A percentile compares a stretch with the other conserved stretches of the same genome.
Evolutionary conservation across 2,888 invertebrate genomes (phyloP).

Genomic region (Chrysodeixis includens): DNA sequence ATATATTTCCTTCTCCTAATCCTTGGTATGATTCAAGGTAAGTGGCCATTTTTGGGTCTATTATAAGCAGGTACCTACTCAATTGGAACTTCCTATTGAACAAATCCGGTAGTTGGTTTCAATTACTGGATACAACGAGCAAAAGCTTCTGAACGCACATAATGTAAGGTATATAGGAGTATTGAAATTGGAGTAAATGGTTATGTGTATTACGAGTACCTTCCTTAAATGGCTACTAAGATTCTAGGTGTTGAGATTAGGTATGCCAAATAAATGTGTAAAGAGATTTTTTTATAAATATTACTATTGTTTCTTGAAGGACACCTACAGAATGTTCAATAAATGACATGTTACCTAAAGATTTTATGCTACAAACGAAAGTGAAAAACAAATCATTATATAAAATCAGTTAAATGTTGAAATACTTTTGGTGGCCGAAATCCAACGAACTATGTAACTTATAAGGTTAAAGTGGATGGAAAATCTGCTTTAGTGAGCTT

Average conservation of each 20-base stretch:
- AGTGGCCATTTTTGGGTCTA: constrained; percentile 44
- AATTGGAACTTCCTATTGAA: constrained; percentile 50
- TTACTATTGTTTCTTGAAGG: too few relatives aligned
- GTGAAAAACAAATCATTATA: too few relatives aligned
- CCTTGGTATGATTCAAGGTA: constrained; percentile 30
- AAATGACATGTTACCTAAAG: too few relatives aligned
- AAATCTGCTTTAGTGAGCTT: constrained; percentile 6
- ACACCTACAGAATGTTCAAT: too few relatives aligned
- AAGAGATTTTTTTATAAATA: too few relatives aligned
- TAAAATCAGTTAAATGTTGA: background rate
- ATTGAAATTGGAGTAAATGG: constrained; percentile 23
- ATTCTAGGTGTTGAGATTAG: background rate
- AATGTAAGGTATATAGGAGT: constrained; percentile 20
- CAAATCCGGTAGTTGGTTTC: constrained; percentile 37
- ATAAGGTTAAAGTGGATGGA: background rate
- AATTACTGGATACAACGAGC: constrained; percentile 35
- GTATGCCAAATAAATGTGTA: too few relatives aligned
- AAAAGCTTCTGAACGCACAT: constrained; percentile 30
- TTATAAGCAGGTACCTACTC: constrained; percentile 45
- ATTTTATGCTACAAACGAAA: too few relatives aligned
- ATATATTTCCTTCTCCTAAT: constrained; percentile 24
- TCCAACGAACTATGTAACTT: background rate
- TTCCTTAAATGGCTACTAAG: background rate
- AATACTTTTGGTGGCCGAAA: background rate
- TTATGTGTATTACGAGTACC: constrained; percentile 3